These are phyloP conservation scores for Sarcophaga subvicina DNA, from an alignment of 2,888 invertebrate genomes.

Conservation along the genomic window DNA sequence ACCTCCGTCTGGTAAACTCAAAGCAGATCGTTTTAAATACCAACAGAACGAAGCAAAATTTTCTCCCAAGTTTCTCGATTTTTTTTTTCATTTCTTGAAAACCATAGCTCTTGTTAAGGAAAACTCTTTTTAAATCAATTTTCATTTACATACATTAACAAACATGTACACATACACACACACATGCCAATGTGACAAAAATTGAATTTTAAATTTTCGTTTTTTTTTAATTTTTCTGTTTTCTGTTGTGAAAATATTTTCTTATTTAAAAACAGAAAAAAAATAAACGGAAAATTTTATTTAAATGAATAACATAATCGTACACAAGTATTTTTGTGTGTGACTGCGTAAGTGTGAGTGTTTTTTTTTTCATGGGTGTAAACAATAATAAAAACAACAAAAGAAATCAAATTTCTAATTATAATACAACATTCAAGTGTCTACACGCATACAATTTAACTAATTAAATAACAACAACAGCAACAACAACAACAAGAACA, in stretches of 20 bases:
- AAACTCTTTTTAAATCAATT: background rate
- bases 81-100: too few relatives aligned
- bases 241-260: too few relatives aligned
- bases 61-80: too few relatives aligned
- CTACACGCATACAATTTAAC: constrained; percentile 65
- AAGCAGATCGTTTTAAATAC: too few relatives aligned
- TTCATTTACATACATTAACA: background rate
- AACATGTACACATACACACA: background rate
- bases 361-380: constrained; percentile 38
- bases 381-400: constrained; percentile 40
- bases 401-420: constrained; percentile 63
- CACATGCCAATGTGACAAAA: background rate
- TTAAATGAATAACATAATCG: background rate
- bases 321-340: background rate
- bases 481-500: constrained; percentile 20
- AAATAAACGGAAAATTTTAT: background rate
- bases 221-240: background rate
- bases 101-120: background rate
- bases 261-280: too few relatives aligned
- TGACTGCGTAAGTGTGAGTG: background rate
- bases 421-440: constrained; percentile 55
- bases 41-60: too few relatives aligned
- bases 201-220: constrained; percentile 15
- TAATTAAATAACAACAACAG: constrained; percentile 60
- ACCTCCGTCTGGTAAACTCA: too few relatives aligned